Evolutionary conservation across 2,113 vertebrate genomes (phyloP).

Genomic region (Rafetus swinhoei): DNA sequence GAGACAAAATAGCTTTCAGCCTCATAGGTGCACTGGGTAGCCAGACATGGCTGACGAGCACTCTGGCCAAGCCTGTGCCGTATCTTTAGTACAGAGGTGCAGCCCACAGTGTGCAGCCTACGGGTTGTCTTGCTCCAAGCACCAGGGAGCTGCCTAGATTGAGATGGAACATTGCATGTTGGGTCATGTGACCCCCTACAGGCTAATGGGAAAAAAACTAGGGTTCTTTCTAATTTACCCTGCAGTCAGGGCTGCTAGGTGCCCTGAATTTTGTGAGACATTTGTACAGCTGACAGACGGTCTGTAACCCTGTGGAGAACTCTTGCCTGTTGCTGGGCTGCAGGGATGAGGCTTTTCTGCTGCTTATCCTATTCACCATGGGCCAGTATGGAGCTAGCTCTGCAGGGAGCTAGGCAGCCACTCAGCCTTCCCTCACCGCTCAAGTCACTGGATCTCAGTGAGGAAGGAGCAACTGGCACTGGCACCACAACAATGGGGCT

Average conservation of each 20-base stretch:
- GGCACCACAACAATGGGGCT: neutral
- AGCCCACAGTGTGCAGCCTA: neutral
- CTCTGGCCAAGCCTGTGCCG: accelerated
- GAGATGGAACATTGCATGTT: neutral
- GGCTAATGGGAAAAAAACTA: neutral
- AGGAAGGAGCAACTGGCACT: neutral
- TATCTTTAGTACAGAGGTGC: neutral
- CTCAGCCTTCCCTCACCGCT: neutral
- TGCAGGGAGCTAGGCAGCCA: neutral
- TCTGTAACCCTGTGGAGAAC: neutral
- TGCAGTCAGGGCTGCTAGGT: neutral
- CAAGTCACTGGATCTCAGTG: neutral
- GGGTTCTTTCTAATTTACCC: neutral
- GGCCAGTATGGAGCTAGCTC: neutral
- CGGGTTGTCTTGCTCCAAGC: neutral
- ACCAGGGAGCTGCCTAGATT: neutral
- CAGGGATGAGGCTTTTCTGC: neutral
- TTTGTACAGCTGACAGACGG: neutral
- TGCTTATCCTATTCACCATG: neutral
- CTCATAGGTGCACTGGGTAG: accelerated
- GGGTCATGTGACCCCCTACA: neutral
- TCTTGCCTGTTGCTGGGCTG: neutral
- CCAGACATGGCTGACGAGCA: neutral
- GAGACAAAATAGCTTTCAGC: neutral
- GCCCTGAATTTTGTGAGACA: neutral